Evolutionary conservation across 2,888 invertebrate genomes (phyloP), one percentile per base, ranked within the genome.

Genomic region (Serripes groenlandicus): DNA sequence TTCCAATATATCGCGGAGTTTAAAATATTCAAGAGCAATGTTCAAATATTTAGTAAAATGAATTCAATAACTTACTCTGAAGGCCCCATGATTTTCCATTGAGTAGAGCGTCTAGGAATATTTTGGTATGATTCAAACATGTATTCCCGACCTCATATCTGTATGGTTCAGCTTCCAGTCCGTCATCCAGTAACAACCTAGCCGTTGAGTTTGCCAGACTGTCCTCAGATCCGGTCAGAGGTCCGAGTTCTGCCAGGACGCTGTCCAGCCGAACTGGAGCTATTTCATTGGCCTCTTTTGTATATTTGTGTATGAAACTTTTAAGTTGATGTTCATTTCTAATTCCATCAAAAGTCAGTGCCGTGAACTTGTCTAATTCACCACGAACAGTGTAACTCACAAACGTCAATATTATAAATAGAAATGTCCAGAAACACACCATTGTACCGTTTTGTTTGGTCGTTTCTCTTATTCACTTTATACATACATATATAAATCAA

Each of bases 1-100:
- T n/a, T n/a, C n/a, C n/a, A n/a, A n/a, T n/a, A n/a, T n/a, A n/a
- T n/a, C n/a, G n/a, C n/a, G n/a, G n/a, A n/a, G n/a, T n/a, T n/a
- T n/a, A n/a, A n/a, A n/a, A n/a, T n/a, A n/a, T n/a, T n/a, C n/a
- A n/a, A n/a, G n/a, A n/a, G n/a, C n/a, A n/a, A n/a, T n/a, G n/a
- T n/a, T n/a, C n/a, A n/a, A n/a, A n/a, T n/a, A n/a, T n/a, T n/a
- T n/a, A n/a, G n/a, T n/a, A n/a, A n/a, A n/a, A n/a, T n/a, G n/a
- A n/a, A n/a, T n/a, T n/a, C n/a, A n/a, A n/a, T n/a, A n/a, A 58
- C 78, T 83, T 72, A 83, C 78, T 78, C 37, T 72, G 37, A 0
- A 73, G 5, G 5, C 78, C 83, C 83, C 83, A 83, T 26, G 78
- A 37, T n/a, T n/a, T n/a, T 37, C 54, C 21, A 1, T 37, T 23